phyloP scores from a whole-genome alignment of 2,797 vertebrate genomes.

The Pteropus rufus region DNA sequence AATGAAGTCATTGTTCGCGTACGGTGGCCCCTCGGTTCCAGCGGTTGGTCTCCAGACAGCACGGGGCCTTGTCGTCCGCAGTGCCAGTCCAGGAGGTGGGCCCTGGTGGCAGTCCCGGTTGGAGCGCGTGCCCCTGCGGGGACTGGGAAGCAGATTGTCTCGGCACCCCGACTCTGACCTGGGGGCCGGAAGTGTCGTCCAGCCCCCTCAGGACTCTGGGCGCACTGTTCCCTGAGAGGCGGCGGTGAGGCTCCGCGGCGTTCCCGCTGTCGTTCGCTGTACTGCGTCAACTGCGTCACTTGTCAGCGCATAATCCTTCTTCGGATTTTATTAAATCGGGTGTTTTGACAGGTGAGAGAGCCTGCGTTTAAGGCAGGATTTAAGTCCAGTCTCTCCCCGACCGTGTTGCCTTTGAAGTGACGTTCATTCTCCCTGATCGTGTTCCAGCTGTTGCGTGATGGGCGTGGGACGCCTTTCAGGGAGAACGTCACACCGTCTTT shows the following conservation, averaged over 20 bases:
- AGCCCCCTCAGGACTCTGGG: not conserved
- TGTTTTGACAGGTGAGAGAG: not conserved
- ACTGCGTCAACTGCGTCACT: not conserved
- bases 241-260: not conserved
- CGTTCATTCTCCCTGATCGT: not conserved
- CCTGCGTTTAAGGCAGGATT: not conserved
- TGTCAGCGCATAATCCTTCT: not conserved
- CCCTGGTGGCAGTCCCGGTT: not conserved
- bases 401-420: not conserved
- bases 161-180: not conserved
- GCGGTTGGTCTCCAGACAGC: not conserved
- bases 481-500: not conserved
- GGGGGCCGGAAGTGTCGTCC: not conserved
- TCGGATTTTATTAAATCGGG: not conserved
- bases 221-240: not conserved
- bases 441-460: not conserved
- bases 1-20: not conserved
- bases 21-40: not conserved
- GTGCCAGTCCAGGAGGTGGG: not conserved
- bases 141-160: not conserved
- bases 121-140: fast-evolving
- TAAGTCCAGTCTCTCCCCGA: not conserved
- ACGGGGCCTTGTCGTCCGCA: fast-evolving
- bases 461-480: not conserved
- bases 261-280: not conserved